These are phyloP conservation scores for Malurus melanocephalus DNA, from an alignment of 2,113 vertebrate genomes.

Conservation along the genomic window DNA sequence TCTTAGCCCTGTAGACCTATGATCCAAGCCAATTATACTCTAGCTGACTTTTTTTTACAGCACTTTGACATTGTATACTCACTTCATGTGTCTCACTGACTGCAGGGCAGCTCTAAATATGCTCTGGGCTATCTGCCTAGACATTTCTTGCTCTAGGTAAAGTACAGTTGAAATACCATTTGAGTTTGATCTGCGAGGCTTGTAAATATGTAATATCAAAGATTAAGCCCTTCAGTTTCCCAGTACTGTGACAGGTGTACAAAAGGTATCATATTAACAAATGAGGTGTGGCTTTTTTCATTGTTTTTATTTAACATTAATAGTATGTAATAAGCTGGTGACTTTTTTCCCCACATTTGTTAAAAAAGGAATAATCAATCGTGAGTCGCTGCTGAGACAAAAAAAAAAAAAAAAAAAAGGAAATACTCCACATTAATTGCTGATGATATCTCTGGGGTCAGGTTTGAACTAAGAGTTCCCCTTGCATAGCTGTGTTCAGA, in stretches of 20 bases:
- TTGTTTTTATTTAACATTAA: slow-evolving; percentile 14
- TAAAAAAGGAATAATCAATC: background rate
- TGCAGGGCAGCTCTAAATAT: slow-evolving; percentile 64
- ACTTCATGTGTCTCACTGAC: slow-evolving; percentile 62
- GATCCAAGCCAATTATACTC: slow-evolving; percentile 67
- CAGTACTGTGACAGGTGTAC: slow-evolving; percentile 6
- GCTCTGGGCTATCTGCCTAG: slow-evolving; percentile 67
- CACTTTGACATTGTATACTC: slow-evolving; percentile 59
- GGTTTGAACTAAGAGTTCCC: background rate
- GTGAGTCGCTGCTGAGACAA: background rate
- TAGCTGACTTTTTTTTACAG: slow-evolving; percentile 64
- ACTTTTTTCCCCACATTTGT: accelerated
- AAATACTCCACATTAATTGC: background rate
- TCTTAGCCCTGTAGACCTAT: slow-evolving; percentile 25
- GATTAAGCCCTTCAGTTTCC: background rate
- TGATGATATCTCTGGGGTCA: background rate
- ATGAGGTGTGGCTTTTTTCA: background rate
- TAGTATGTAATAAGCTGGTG: background rate
- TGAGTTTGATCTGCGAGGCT: slow-evolving; percentile 61
- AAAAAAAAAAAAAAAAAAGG: background rate
- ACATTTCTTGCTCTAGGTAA: slow-evolving; percentile 72
- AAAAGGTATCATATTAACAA: slow-evolving; percentile 22
- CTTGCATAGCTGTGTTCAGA: background rate
- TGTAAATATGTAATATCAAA: slow-evolving; percentile 67
- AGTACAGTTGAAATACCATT: slow-evolving; percentile 61